Percentiles rank a stretch among this genome's conserved stretches.
These are phyloP conservation scores for Drosophila insularis DNA, from an alignment of 1,140 invertebrate genomes.

Conservation along the genomic window DNA sequence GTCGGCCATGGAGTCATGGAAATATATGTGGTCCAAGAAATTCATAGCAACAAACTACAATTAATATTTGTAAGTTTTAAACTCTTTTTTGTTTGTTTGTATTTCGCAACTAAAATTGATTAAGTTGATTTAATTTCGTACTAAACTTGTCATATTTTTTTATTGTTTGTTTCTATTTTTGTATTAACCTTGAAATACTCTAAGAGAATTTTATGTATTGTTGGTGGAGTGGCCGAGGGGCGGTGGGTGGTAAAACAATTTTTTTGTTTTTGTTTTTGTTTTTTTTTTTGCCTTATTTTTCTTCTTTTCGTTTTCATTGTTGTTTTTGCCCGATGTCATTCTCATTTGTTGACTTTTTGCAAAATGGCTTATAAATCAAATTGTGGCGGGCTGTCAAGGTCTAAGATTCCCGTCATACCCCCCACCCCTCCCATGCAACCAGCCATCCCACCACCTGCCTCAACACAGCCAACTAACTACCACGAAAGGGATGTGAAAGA, in stretches of 20 bases:
- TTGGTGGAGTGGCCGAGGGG: too few species aligned
- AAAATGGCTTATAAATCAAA: slow-evolving; percentile 76
- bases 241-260: too few species aligned
- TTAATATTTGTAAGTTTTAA: neutral
- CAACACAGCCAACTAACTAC: neutral
- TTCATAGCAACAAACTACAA: too few species aligned
- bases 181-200: slow-evolving; percentile 13
- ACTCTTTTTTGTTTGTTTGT: neutral
- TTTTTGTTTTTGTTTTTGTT: slow-evolving; percentile 22
- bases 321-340: slow-evolving; percentile 58
- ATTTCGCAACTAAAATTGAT: neutral
- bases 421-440: too few species aligned
- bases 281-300: neutral
- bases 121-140: neutral
- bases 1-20: too few species aligned
- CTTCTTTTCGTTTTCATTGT: slow-evolving; percentile 39
- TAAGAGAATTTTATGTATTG: slow-evolving; percentile 5
- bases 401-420: neutral
- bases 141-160: neutral
- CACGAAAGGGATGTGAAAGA: slow-evolving; percentile 13
- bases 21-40: too few species aligned
- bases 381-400: slow-evolving; percentile 40
- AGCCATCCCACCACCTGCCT: too few species aligned
- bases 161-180: neutral
- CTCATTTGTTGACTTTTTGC: slow-evolving; percentile 75